Base-by-base conservation (phyloP, 2,797 vertebrate genomes). In the Alexandromys oeconomus region DNA sequence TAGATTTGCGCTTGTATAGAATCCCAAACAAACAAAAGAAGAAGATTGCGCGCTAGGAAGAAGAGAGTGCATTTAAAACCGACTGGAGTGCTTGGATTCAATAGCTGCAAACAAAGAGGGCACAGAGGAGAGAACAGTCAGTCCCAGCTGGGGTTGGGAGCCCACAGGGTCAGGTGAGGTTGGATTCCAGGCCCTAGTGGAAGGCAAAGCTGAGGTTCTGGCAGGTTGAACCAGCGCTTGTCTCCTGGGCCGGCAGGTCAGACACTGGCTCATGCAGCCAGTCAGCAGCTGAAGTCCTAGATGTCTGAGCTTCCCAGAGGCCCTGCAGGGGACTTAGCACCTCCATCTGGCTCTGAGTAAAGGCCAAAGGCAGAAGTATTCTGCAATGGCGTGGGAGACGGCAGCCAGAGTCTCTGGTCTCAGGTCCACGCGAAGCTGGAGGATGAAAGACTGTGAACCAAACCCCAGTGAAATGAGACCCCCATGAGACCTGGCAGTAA, bases 1-100 rank as follows among this genome's bases (percentile, higher is more conserved):
- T 92, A 73, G 87, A 82, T 69, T 51, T 57, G 88, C 77, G 63
- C 43, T 86, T 40, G 51, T 65, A 67, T 31, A 78, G 92, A 92
- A 86, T 79, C 86, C 89, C 87, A 59, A 84, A 76, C 27, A 91
- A 80, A 90, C 67, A 76, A 76, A 93, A 73, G 25, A 59, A 57
- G 21, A 40, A 43, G 29, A 40, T 43, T n/a, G n/a, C 29, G 59
- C 31, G 65, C 61, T 43, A 14, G 91, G 73, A 57, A 23, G 23
- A 25, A 34, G 40, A 96, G 91, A 78, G 23, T 57, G 9, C 46
- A 67, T 87, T 97, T 84, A 80, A 51, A 74, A 46, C 67, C 0
- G 7, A 40, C 74, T 51, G 0, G 51, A 93, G 65, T 81, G 54
- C 27, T 80, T 77, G 85, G 54, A 37, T 87, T 73, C 46, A 73